Base-by-base conservation (phyloP, 1,140 invertebrate genomes). In the Bicyclus anynana region DNA sequence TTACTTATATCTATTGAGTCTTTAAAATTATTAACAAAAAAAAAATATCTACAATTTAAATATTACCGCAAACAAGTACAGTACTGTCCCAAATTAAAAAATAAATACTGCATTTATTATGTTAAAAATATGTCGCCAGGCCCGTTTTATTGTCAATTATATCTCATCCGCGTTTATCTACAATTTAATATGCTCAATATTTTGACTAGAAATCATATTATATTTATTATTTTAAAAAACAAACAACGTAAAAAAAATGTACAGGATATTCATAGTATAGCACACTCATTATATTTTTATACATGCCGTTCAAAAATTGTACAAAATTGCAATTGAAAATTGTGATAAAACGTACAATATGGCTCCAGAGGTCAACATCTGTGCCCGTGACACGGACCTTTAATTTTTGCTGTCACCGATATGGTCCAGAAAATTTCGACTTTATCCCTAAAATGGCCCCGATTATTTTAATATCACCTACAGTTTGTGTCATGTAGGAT, bases 161-260 rank as follows among this genome's bases (percentile, higher is more conserved):
- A 82, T 74, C 61, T 78, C 75, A 62, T 77, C 67, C 73, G 72
- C 78, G 80, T 80, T n/a, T 80, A 88, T 77, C 80, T 86, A 86
- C 77, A 80, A 70, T 86, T 80, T 80, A 81, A 84, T 86, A 86
- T 83, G 84, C 72, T 86, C 80, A 84, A 86, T 88, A 85, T 86
- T 87, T 86, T 88, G 84, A 88, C 84, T 88, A 88, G 84, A 88
- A 88, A 88, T 80, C 82, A 84, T 85, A 77, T 23, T 40, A 23
- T 46, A 17, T 17, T 83, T 84, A 80, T 80, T 81, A 85, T 66
- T 79, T 78, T 87, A 80, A 83, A 84, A 85, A 80, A 87, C 1
- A 18, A 44, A 84, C n/a, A 85, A 87, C 77, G 75, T 76, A 83
- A 72, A 51, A 75, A n/a, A 72, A 84, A 83, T 85, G 74, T 87